Conservation (phyloP, 1,140 invertebrate species). For the Cydia fagiglandana region DNA sequence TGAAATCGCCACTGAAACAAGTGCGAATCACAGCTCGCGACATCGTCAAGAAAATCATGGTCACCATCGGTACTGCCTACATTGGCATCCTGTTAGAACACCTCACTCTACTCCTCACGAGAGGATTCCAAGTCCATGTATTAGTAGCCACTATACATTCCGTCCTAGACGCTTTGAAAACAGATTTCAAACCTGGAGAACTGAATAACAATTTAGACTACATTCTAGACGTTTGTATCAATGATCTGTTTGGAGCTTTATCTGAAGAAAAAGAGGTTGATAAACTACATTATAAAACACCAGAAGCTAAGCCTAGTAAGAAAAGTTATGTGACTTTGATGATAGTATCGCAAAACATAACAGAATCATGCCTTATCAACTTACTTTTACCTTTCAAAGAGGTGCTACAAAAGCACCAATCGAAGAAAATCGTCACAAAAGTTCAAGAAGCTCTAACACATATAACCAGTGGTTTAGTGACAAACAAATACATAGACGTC, state of each 20-base stretch:
- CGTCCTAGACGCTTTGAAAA: conserved; percentile 86
- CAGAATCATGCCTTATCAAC: conserved; percentile 86
- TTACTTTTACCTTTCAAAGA: conserved; percentile 91
- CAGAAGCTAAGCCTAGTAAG: conserved; percentile 88
- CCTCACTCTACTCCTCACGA: conserved; percentile 88
- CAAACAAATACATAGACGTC: conserved; percentile 87
- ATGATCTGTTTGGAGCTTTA: conserved; percentile 92
- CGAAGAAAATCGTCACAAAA: conserved; percentile 90
- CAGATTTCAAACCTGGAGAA: conserved; percentile 84
- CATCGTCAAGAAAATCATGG: conserved; percentile 93
- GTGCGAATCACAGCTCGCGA: conserved; percentile 92
- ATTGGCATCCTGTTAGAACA: conserved; percentile 89
- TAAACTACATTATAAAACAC: conserved; percentile 88
- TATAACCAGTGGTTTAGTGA: conserved; percentile 88
- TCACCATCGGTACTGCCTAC: conserved; percentile 90
- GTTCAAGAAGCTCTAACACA: conserved; percentile 89
- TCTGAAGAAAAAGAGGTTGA: conserved; percentile 95
- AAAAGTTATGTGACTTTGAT: conserved; percentile 94
- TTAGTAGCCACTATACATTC: conserved; percentile 93
- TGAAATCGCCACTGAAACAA: conserved; percentile 93
- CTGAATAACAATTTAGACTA: conserved; percentile 88
- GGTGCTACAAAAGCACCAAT: conserved; percentile 87
- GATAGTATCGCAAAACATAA: conserved; percentile 89
- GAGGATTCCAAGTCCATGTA: conserved; percentile 97
- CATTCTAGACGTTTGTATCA: conserved; percentile 91